Conservation (phyloP, 2,888 invertebrate genomes). For the Mactromeris polynyma region DNA sequence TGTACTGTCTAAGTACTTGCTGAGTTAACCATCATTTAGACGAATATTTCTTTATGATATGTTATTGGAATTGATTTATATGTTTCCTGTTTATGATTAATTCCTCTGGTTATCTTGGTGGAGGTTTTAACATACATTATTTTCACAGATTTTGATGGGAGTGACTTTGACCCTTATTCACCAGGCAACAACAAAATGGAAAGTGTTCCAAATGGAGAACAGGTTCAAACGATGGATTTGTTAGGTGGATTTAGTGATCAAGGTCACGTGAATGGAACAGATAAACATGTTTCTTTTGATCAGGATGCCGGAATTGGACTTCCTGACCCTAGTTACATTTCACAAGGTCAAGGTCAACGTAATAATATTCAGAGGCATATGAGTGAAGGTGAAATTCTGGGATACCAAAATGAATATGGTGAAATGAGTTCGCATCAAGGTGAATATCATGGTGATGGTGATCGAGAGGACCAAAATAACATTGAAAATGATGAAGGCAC, state of each 20-base stretch:
- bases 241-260: constrained; percentile 33
- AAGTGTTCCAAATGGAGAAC: constrained; percentile 33
- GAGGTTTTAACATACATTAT: constrained; percentile 31
- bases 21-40: not conserved
- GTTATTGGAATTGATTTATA: not conserved
- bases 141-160: constrained; percentile 65
- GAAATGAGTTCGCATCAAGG: constrained; percentile 57
- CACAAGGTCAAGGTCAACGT: constrained; percentile 28
- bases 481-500: constrained; percentile 38
- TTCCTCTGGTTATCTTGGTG: constrained; percentile 34
- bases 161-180: constrained; percentile 60
- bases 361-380: constrained; percentile 47
- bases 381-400: constrained; percentile 67
- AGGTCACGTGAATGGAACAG: constrained; percentile 55
- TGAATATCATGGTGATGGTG: constrained; percentile 61
- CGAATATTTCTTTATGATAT: not conserved
- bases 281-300: constrained; percentile 56
- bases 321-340: constrained; percentile 33
- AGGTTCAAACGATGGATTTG: constrained; percentile 35
- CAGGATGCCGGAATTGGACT: constrained; percentile 30
- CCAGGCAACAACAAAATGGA: constrained; percentile 46
- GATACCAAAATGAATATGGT: constrained; percentile 67
- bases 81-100: not conserved
- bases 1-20: not conserved
- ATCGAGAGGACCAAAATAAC: constrained; percentile 55